Conservation (phyloP, 2,888 invertebrate genomes). For the Ormyrus pomaceus region DNA sequence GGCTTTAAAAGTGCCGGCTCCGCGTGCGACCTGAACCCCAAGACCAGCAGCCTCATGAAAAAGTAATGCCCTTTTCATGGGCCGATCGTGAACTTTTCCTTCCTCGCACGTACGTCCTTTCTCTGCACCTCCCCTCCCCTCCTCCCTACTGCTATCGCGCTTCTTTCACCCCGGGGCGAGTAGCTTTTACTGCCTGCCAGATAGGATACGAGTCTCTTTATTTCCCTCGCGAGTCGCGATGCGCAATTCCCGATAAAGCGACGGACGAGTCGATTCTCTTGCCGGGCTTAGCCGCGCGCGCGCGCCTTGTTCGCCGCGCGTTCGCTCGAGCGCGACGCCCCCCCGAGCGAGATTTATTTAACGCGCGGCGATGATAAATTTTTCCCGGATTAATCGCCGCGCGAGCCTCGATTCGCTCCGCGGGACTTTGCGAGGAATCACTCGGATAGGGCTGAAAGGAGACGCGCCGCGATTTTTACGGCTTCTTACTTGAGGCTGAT, state of each 20-base stretch:
- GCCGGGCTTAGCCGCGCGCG: neutral
- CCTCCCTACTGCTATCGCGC: neutral
- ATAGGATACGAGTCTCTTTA: slow-evolving; percentile 32
- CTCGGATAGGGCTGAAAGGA: no score
- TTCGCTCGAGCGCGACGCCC: neutral
- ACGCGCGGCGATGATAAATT: slow-evolving; percentile 11
- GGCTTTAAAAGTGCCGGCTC: slow-evolving; percentile 34
- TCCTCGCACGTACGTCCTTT: neutral
- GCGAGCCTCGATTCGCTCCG: no score
- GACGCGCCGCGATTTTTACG: no score
- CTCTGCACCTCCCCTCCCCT: neutral
- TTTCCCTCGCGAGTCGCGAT: slow-evolving; percentile 21
- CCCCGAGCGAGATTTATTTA: slow-evolving; percentile 27
- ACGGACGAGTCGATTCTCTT: slow-evolving; percentile 16
- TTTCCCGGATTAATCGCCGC: slow-evolving; percentile 24
- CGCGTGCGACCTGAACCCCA: neutral
- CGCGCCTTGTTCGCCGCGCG: neutral
- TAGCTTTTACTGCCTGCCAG: slow-evolving; percentile 26
- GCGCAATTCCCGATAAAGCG: slow-evolving; percentile 39
- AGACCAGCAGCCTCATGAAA: slow-evolving; percentile 39
- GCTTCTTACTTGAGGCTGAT: no score
- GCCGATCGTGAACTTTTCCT: slow-evolving; percentile 37
- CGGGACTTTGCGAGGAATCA: no score
- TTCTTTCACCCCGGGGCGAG: neutral
- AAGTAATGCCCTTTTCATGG: slow-evolving; percentile 49